Conservation (phyloP, 2,113 vertebrate species). For the Psephotus haematonotus region DNA sequence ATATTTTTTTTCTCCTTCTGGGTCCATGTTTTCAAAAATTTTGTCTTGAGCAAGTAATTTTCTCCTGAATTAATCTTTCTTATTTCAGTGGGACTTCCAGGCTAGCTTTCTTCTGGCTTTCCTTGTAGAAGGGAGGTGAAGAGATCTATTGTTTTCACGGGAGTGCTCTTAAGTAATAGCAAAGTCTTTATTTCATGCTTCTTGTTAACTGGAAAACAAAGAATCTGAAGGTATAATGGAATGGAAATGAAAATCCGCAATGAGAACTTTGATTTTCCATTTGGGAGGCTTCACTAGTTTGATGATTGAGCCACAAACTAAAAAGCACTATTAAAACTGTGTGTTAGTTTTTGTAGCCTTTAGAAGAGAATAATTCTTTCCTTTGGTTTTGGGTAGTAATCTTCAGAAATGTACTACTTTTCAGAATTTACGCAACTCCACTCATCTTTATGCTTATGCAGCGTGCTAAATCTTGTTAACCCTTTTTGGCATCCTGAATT, state of each 20-base stretch:
- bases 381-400: background rate
- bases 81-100: background rate
- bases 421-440: background rate
- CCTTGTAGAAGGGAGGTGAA: background rate
- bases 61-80: background rate
- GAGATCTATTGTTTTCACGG: rapidly evolving
- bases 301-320: background rate
- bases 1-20: background rate
- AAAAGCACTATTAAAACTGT: background rate
- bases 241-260: background rate
- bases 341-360: background rate
- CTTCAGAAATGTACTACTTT: background rate
- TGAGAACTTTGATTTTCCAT: background rate
- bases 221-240: background rate
- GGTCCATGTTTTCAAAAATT: background rate
- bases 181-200: background rate
- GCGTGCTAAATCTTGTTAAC: background rate
- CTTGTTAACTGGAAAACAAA: background rate
- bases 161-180: background rate
- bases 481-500: background rate
- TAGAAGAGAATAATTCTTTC: background rate
- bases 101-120: background rate
- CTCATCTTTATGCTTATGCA: background rate
- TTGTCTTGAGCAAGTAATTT: background rate
- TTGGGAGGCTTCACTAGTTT: background rate